phyloP scores from a whole-genome alignment of 2,797 vertebrate species.

The Clarias platycephalus region DNA sequence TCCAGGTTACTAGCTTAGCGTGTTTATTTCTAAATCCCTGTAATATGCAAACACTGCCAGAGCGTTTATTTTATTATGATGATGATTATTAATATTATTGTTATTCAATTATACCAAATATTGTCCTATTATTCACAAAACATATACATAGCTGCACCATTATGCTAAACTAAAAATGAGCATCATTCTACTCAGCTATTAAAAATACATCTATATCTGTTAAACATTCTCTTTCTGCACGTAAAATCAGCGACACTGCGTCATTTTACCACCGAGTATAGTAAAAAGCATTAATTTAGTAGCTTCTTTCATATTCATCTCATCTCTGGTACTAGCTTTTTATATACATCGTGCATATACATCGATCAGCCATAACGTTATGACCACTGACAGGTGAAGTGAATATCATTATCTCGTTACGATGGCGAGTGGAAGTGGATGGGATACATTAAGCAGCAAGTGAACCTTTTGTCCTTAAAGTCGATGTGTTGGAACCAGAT shows the following conservation, averaged over 20 bases:
- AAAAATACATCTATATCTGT: background rate
- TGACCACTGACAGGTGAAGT: too few relatives aligned
- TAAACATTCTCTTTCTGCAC: constrained; percentile 41
- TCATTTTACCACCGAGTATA: background rate
- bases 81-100: background rate
- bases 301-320: constrained; percentile 50
- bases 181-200: constrained; percentile 10
- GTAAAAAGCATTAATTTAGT: constrained; percentile 30
- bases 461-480: too few relatives aligned
- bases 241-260: background rate
- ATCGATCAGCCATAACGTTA: too few relatives aligned
- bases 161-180: constrained; percentile 20
- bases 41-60: constrained; percentile 11
- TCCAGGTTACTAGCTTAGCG: background rate
- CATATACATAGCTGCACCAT: constrained; percentile 34
- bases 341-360: background rate
- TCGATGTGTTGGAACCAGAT: too few relatives aligned
- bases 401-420: too few relatives aligned
- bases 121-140: constrained; percentile 31
- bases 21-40: constrained; percentile 9
- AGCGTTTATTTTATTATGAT: background rate
- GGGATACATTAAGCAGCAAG: too few relatives aligned
- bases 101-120: constrained; percentile 16
- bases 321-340: constrained; percentile 30
- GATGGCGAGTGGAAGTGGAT: too few relatives aligned